phyloP scores from a whole-genome alignment of 2,888 invertebrate genomes.

The Salticus scenicus region DNA sequence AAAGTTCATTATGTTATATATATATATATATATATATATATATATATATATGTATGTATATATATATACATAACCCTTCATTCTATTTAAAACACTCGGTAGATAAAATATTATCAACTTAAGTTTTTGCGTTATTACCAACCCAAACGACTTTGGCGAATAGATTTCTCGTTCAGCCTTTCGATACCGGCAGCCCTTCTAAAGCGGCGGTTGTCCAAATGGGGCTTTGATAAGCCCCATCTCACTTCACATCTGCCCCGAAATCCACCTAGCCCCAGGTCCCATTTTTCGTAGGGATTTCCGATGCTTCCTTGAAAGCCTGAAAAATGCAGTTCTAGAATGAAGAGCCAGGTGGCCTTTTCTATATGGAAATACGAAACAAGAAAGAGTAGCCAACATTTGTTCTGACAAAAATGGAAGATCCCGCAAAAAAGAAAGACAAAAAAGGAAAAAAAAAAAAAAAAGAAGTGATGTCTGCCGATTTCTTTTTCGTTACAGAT shows the following conservation, averaged over 20 bases:
- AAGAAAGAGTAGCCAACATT: background rate
- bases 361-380: constrained; percentile 60
- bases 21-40: too few relatives aligned
- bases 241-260: constrained; percentile 60
- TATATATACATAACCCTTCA: too few relatives aligned
- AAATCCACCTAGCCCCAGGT: constrained; percentile 29
- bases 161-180: background rate
- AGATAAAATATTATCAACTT: too few relatives aligned
- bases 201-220: constrained; percentile 50
- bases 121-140: background rate
- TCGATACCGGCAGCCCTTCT: constrained; percentile 46
- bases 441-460: background rate
- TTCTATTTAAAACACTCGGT: too few relatives aligned
- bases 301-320: constrained; percentile 34
- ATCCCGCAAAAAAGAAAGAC: background rate
- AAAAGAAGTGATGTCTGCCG: background rate
- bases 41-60: too few relatives aligned
- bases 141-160: background rate
- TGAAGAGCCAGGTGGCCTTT: constrained; percentile 47
- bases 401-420: constrained; percentile 6
- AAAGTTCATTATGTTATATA: too few relatives aligned
- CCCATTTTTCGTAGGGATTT: constrained; percentile 9
- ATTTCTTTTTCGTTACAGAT: background rate
- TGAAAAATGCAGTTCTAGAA: constrained; percentile 64
- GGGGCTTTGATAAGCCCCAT: constrained; percentile 67